Evolutionary conservation across 1,140 invertebrate genomes (phyloP), one percentile per base, ranked within the genome.

Genomic region (Caenorhabditis latens): DNA sequence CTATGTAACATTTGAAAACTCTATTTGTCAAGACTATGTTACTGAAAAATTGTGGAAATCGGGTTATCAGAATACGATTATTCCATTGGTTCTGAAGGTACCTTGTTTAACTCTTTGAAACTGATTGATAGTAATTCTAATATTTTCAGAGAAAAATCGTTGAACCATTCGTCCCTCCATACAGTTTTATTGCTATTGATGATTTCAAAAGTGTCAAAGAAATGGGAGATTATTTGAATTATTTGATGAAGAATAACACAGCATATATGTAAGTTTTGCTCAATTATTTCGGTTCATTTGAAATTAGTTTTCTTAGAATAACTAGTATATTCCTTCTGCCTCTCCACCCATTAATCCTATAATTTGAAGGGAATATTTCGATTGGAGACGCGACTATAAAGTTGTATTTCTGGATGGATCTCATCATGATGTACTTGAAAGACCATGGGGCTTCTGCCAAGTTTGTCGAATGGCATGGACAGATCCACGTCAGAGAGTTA

Each of bases 1-100:
- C 91, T 96, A 96, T 90, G 91, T 96, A 46, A 94, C 95, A 0
- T 95, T 96, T 86, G 96, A 96, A 93, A 96, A 96, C 90, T 90
- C 91, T 5, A 89, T 93, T 24, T 93, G 93, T 82, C 83, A 86
- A 21, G 93, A 93, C 58, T 93, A 93, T 83, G 85, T 90, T 6
- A 93, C 93, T 5, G 93, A 93, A 83, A 93, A 93, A 87, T 63
- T 93, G 11, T 93, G 92, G 92, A 85, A 89, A 83, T 89, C 90
- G 71, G 91, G 91, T 13, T 91, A 89, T 75, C 67, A 86, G 14
- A 32, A 71, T 21, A 83, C 85, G 0, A 85, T 90, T 40, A 87
- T 92, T 83, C 91, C 91, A 42, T 79, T 92, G 50, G 91, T 92
- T 82, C 57, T 92, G 32, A 90, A 91, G 21, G 85, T 86, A 46